Conservation (phyloP, 2,888 invertebrate genomes). For the Stenotaenia linearis region DNA sequence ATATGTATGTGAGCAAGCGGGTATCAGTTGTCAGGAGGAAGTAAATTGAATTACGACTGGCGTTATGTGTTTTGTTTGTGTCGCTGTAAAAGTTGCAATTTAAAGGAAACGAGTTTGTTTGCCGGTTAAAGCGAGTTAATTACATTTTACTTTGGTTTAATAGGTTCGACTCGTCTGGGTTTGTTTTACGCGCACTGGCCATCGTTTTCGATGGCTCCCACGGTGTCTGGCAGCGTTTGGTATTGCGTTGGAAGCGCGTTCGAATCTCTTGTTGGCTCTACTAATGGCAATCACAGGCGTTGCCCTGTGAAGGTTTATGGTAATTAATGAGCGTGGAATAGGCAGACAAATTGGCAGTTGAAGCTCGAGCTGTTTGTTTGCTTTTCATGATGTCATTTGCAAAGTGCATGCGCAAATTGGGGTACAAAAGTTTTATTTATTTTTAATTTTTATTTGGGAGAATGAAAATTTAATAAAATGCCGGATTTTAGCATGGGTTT, state of each 20-base stretch:
- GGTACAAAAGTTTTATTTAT: background rate
- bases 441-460: too few relatives aligned
- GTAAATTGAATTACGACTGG: background rate
- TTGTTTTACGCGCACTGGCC: background rate
- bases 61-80: background rate
- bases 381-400: conserved; percentile 11
- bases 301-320: conserved; percentile 23
- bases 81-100: background rate
- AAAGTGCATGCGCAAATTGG: background rate
- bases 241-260: background rate
- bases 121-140: background rate
- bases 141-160: background rate
- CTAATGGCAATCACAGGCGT: conserved; percentile 20
- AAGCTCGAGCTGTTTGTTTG: conserved; percentile 12
- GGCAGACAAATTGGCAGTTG: conserved; percentile 26
- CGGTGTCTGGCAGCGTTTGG: background rate
- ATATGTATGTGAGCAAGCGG: background rate
- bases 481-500: too few relatives aligned
- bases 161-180: background rate
- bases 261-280: background rate
- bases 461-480: too few relatives aligned
- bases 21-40: background rate
- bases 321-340: conserved; percentile 20
- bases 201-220: conserved; percentile 5
- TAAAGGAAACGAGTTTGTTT: background rate